phyloP scores from a whole-genome alignment of 1,140 invertebrate genomes.

The Xylocopa sonorina region DNA sequence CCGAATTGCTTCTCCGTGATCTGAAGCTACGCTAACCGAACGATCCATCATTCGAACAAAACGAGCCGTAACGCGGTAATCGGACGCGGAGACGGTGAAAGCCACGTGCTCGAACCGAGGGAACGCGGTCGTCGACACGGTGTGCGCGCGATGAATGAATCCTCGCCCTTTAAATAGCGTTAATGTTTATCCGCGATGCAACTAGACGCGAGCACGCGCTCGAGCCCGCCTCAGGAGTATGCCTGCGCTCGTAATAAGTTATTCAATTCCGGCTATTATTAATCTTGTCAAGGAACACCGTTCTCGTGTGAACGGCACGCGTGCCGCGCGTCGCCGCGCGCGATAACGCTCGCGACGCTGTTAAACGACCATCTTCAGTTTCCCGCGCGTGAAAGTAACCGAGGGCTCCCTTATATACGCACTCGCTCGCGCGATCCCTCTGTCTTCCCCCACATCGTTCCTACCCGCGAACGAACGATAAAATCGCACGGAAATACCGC shows the following conservation, averaged over 20 bases:
- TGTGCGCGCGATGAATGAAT: conserved; percentile 30
- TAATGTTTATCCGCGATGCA: conserved; percentile 34
- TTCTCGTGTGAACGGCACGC: conserved; percentile 45
- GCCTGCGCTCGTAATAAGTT: conserved; percentile 40
- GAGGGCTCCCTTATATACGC: background rate
- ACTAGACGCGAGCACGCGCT: conserved; percentile 15
- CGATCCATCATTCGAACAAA: background rate
- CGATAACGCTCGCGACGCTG: conserved; percentile 49
- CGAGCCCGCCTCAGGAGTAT: too few relatives aligned
- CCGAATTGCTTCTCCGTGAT: too few relatives aligned
- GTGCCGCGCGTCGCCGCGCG: conserved; percentile 22
- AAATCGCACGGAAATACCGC: background rate
- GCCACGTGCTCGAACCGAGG: conserved; percentile 2
- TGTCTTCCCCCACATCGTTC: too few relatives aligned
- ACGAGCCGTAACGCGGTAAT: background rate
- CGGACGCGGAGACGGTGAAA: too few relatives aligned
- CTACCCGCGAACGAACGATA: background rate
- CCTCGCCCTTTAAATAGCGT: conserved; percentile 28
- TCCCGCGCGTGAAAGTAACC: background rate
- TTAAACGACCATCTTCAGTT: conserved; percentile 44
- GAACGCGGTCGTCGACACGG: background rate
- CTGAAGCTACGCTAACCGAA: too few relatives aligned
- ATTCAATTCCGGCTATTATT: conserved; percentile 53
- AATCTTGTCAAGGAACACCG: conserved; percentile 60
- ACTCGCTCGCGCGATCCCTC: background rate